Evolutionary conservation across 2,888 invertebrate genomes (phyloP), one percentile per base, ranked within the genome.

Genomic region (Dicycla oo): DNA sequence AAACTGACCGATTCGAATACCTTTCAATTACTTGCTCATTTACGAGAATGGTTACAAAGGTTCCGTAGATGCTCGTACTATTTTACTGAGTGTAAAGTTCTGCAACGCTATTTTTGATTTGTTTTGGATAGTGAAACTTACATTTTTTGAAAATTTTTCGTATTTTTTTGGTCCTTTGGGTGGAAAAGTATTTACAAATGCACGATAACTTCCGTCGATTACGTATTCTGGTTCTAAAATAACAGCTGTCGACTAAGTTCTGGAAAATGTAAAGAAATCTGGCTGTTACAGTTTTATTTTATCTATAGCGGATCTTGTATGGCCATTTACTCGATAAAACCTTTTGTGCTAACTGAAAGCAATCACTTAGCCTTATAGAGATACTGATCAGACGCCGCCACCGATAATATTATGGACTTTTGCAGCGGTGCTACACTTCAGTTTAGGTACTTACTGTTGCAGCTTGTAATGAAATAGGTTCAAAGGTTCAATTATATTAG

Each of bases 1-100:
- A 93, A 93, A 90, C 60, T 79, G 86, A 87, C 80, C 88, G 85
- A 78, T 78, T 80, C 53, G 61, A 71, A 78, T 71, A 63, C 54
- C 62, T 30, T 71, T 75, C 80, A 85, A 87, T 88, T 86, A 85
- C 63, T 80, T 75, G 72, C 77, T 80, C 26, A 83, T 80, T 82
- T 65, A 70, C 76, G 67, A 73, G 66, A 80, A 67, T 61, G 38
- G 51, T 57, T 65, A 51, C 26, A 64, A 56, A 40, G 73, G 76
- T 78, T 83, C 81, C 26, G 66, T 73, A 57, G 23, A 63, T 18
- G 0, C 0, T 13, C 45, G 2, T 8, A n/a, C 3, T 10, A 23
- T 34, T 53, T 43, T 53, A 15, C 38, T 8, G 30, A 61, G 26
- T 15, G 6, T 26, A 26, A 15, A 1, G 26, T 53, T 26, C 26